Evolutionary conservation across 64 coral and sea anemone genomes (phyloP).

Genomic region (Acropora tenuis): DNA sequence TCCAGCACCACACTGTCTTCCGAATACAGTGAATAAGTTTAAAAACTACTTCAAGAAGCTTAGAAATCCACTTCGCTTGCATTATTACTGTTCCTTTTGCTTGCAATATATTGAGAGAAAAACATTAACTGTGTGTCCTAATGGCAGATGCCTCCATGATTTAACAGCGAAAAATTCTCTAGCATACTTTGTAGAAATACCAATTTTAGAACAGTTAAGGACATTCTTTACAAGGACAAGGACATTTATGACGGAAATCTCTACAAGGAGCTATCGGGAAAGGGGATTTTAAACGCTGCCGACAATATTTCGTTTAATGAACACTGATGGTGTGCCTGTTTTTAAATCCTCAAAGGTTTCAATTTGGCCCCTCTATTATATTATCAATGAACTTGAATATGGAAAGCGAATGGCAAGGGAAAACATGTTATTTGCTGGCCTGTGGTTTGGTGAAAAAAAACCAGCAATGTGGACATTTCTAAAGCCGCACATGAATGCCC

Average conservation of each 20-base stretch:
- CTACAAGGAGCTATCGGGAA: constrained; percentile 44
- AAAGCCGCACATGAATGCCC: constrained; percentile 20
- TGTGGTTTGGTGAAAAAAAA: constrained; percentile 81
- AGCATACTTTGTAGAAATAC: constrained; percentile 68
- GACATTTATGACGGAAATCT: constrained; percentile 79
- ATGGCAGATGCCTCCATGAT: constrained; percentile 56
- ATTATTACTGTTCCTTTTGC: constrained; percentile 67
- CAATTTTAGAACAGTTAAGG: constrained; percentile 49
- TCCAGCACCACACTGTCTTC: constrained; percentile 30
- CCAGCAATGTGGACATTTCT: constrained; percentile 76
- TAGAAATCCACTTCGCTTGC: constrained; percentile 46
- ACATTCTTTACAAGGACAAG: constrained; percentile 55
- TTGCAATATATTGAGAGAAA: constrained; percentile 27
- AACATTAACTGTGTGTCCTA: constrained; percentile 51
- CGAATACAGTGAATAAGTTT: constrained; percentile 53
- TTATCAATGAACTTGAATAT: constrained; percentile 76
- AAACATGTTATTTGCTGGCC: constrained; percentile 77
- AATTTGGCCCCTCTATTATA: constrained; percentile 72
- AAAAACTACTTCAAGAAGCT: constrained; percentile 70
- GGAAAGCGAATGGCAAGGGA: constrained; percentile 50
- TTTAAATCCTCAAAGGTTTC: constrained; percentile 86
- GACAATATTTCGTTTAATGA: constrained; percentile 71
- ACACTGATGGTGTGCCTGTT: constrained; percentile 73
- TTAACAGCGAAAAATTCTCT: constrained; percentile 10
- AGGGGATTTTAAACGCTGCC: constrained; percentile 32